Base-by-base conservation (phyloP, 2,888 invertebrate species). In the Digitonthophagus gazella region DNA sequence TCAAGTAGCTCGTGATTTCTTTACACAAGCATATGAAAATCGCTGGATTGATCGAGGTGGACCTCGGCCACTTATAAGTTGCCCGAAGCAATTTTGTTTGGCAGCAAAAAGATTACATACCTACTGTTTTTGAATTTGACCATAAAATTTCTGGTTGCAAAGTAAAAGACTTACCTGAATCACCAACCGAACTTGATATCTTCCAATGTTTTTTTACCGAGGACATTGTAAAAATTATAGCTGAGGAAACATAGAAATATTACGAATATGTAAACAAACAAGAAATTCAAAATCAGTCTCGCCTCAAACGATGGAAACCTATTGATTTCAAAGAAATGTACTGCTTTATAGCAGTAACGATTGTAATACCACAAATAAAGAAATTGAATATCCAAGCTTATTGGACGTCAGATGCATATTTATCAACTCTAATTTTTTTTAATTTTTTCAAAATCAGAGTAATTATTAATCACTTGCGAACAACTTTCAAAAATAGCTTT, bases 181-280 rank as follows among this genome's bases (percentile, higher is more conserved):
- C n/a, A 14, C 63, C 63, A 20, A 63, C 63, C 19, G 18, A 63
- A 18, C 20, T 18, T 63, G 63, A 63, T 63, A 63, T 63, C 63
- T 63, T 20, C 63, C 20, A 18, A 63, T 63, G 64, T 20, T 64
- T 64, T 20, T 20, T 20, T 64, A 64, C 64, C n/a, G 64, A 22
- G 22, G 22, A 28, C 22, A 64, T 64, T 64, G 28, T 64, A 15
- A 63, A 2, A 28, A 28, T 44, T 28, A 64, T 56, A 56, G 56
- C 15, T 56, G 56, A n/a, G 56, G 58, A 67, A 19, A 67, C 67
- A 58, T 58, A 67, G 14, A 67, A 67, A 61, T 67, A 14, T 67
- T 58, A 57, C 28, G 44, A 61, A 15, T 67, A 58, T 67, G 15
- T 61, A 58, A 15, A 28, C 16, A 44, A 22, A 67, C 65, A 65